Percentiles rank a stretch among this genome's conserved stretches.
Conservation (phyloP, 1,140 invertebrate species). For the Mycetomoellerius zeteki region DNA sequence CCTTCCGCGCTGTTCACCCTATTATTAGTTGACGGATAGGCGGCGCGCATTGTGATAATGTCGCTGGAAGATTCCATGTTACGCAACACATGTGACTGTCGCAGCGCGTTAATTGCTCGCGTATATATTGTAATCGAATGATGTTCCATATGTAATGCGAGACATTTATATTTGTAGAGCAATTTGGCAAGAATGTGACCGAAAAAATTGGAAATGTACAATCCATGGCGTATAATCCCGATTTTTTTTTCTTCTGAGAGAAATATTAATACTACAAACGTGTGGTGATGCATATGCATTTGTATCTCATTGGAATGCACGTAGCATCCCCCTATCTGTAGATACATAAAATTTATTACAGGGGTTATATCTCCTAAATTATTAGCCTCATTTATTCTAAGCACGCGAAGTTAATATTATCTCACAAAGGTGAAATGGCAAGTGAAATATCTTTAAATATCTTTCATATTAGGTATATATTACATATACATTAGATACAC, state of each 20-base stretch:
- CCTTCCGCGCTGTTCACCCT: neutral
- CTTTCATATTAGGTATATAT: conserved; percentile 1
- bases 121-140: neutral
- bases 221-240: neutral
- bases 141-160: neutral
- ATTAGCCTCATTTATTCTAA: conserved; percentile 20
- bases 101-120: conserved; percentile 24
- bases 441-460: conserved; percentile 14
- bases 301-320: conserved; percentile 26
- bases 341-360: conserved; percentile 41
- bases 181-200: neutral
- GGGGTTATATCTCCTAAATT: conserved; percentile 6
- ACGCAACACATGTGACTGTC: neutral
- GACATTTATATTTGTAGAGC: neutral
- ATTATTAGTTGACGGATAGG: conserved; percentile 47
- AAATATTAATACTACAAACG: conserved; percentile 27
- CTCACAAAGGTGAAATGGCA: neutral
- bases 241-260: neutral
- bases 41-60: conserved; percentile 25
- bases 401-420: conserved; percentile 38
- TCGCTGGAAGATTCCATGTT: conserved; percentile 20
- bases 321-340: conserved; percentile 16
- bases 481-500: neutral
- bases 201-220: neutral
- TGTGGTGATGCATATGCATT: conserved; percentile 31